phyloP scores from a whole-genome alignment of 2,113 vertebrate species.

The Anser cygnoides region DNA sequence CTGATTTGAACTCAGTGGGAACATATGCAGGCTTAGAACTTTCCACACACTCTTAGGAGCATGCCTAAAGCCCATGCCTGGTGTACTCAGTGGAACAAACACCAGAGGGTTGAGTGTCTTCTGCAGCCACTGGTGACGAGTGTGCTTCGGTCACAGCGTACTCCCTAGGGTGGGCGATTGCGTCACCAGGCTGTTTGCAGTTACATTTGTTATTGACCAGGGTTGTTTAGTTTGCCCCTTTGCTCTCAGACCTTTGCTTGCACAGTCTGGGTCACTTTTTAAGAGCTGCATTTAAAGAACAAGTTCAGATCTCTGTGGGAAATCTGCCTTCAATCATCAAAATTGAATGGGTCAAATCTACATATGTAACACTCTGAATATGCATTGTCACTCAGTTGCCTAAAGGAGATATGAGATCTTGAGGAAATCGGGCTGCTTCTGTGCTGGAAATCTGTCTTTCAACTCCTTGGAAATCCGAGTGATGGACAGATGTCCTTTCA shows the following conservation, averaged over 20 bases:
- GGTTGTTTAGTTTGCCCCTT: not conserved
- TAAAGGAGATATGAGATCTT: not conserved
- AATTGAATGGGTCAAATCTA: not conserved
- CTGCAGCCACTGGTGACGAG: not conserved
- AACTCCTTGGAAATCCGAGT: not conserved
- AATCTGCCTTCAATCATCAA: not conserved
- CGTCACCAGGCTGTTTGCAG: not conserved
- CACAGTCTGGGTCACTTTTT: not conserved
- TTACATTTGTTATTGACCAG: not conserved
- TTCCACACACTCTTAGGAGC: not conserved
- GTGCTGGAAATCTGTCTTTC: not conserved
- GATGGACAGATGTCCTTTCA: not conserved
- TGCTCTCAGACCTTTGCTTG: not conserved
- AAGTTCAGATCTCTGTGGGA: not conserved
- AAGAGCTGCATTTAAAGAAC: not conserved
- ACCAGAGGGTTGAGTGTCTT: not conserved
- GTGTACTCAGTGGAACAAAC: not conserved
- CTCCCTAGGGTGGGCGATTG: not conserved
- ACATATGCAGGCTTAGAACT: not conserved
- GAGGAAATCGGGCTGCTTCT: not conserved
- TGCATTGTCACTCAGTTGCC: fast-evolving
- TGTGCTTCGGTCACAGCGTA: not conserved
- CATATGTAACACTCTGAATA: not conserved
- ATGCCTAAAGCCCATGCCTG: not conserved
- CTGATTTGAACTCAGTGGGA: not conserved